Conservation (phyloP, 2,113 vertebrate genomes). For the Tonatia bakeri region DNA sequence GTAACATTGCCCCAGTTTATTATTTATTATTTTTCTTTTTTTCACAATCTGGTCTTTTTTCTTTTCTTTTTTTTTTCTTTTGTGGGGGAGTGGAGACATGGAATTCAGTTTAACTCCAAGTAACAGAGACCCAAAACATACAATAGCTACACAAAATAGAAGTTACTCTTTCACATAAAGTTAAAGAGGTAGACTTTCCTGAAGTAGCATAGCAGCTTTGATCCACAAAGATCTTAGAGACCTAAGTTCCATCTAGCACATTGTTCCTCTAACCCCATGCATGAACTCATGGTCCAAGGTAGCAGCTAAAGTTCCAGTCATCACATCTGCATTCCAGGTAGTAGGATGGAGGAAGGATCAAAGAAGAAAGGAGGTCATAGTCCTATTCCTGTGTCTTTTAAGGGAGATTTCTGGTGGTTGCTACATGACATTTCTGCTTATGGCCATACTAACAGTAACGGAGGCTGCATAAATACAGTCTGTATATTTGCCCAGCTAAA, state of each 20-base stretch:
- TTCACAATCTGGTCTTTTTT: neutral
- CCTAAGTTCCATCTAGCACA: neutral
- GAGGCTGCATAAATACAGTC: neutral
- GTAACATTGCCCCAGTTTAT: neutral
- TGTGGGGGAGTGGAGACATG: neutral
- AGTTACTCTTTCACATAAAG: neutral
- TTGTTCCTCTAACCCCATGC: neutral
- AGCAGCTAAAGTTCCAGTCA: neutral
- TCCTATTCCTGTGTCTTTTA: neutral
- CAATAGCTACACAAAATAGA: neutral
- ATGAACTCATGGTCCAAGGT: neutral
- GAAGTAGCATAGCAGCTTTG: neutral
- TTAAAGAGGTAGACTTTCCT: neutral
- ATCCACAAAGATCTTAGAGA: neutral
- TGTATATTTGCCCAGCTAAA: neutral
- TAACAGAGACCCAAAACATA: neutral
- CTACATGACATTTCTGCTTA: neutral
- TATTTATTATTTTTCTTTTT: slow-evolving; percentile 13
- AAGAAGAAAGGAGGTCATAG: neutral
- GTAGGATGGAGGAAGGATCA: neutral
- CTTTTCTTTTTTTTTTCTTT: neutral
- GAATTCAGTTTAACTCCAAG: neutral
- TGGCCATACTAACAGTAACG: neutral
- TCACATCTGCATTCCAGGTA: neutral
- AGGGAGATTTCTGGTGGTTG: neutral